Percentiles rank a stretch among this genome's conserved stretches.
Evolutionary conservation across 2,888 invertebrate genomes (phyloP).

Genomic region (Lithophane socia): DNA sequence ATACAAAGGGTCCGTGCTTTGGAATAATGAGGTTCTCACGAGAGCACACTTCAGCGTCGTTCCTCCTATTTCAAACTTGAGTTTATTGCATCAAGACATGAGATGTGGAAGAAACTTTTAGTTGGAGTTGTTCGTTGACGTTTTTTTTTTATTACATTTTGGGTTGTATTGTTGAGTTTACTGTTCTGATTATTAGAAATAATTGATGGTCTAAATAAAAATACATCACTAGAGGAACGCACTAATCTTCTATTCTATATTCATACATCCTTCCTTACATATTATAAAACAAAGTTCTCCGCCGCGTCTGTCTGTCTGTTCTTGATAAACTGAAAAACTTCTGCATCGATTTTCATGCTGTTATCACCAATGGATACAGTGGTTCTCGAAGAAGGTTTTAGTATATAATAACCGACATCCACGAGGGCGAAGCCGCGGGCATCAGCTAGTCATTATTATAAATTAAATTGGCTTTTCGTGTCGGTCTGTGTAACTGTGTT

Average conservation of each 20-base stretch:
- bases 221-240: neutral
- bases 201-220: neutral
- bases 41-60: slow-evolving; percentile 79
- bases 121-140: slow-evolving; percentile 35
- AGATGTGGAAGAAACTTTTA: slow-evolving; percentile 69
- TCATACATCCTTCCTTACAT: no score
- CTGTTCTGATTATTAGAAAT: neutral
- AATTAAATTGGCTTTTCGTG: neutral
- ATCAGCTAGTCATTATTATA: neutral
- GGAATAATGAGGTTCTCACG: slow-evolving; percentile 88
- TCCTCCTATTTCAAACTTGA: slow-evolving; percentile 86
- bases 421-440: no score
- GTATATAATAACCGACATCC: no score
- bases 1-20: slow-evolving; percentile 88
- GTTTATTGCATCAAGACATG: slow-evolving; percentile 77
- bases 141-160: slow-evolving; percentile 11
- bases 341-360: no score
- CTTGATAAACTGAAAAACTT: no score
- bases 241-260: neutral
- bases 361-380: no score
- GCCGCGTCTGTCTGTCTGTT: no score
- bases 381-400: no score
- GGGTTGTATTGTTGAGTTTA: neutral
- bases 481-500: neutral
- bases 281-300: no score